A percentile compares a stretch with the other conserved stretches of the same genome.
Evolutionary conservation across 2,888 invertebrate species (phyloP).

Genomic region (Lathronympha strigana): DNA sequence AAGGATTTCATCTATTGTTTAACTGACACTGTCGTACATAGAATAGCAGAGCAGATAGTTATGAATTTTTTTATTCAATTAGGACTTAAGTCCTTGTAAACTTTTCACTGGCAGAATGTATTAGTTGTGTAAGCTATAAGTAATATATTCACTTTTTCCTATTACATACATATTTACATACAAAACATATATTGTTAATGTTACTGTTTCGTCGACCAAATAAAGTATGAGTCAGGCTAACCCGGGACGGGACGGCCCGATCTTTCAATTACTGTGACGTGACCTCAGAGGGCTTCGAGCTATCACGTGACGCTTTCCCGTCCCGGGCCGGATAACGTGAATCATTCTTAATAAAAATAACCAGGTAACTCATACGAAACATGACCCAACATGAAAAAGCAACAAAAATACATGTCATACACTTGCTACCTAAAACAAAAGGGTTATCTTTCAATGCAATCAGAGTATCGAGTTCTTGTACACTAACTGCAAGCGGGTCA

Average conservation of each 20-base stretch:
- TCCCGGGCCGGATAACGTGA: too few relatives aligned
- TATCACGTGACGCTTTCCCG: too few relatives aligned
- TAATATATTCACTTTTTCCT: too few relatives aligned
- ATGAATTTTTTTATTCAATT: neutral
- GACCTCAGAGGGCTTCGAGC: too few relatives aligned
- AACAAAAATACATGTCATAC: slow-evolving; percentile 24
- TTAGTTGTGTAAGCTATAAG: too few relatives aligned
- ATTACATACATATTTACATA: too few relatives aligned
- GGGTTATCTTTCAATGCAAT: slow-evolving; percentile 28
- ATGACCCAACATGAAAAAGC: slow-evolving; percentile 20
- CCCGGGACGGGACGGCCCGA: too few relatives aligned
- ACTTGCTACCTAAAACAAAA: slow-evolving; percentile 37
- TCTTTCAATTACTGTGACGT: too few relatives aligned
- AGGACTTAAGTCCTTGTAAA: neutral
- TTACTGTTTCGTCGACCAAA: too few relatives aligned
- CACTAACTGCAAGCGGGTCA: neutral
- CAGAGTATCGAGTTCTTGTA: slow-evolving; percentile 29
- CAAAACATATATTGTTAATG: too few relatives aligned
- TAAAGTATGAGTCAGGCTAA: too few relatives aligned
- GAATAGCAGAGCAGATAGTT: neutral
- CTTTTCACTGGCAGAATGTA: too few relatives aligned
- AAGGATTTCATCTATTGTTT: slow-evolving; percentile 15
- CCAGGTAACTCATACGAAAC: slow-evolving; percentile 2
- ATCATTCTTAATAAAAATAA: neutral
- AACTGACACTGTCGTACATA: neutral